phyloP scores from a whole-genome alignment of 1,140 invertebrate genomes.

The Eumeta japonica region DNA sequence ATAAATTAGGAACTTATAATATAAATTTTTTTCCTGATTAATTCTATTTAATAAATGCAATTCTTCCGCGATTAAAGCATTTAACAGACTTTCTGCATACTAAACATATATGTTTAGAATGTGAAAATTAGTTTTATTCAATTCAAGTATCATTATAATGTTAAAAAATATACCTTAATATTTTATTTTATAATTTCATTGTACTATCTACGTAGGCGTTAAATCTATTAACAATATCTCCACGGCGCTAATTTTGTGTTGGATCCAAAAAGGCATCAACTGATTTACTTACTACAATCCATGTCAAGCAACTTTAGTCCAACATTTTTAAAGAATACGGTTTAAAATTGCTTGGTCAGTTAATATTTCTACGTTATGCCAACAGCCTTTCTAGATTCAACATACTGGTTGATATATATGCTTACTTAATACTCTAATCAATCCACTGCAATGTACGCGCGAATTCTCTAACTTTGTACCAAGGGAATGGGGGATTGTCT shows the following conservation, averaged over 20 bases:
- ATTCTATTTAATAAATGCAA: slow-evolving; percentile 22
- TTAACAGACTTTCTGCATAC: slow-evolving; percentile 20
- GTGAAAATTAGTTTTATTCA: slow-evolving; percentile 14
- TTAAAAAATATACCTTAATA: too few relatives aligned
- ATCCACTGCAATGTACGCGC: slow-evolving; percentile 62
- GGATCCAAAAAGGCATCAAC: slow-evolving; percentile 44
- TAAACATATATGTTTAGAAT: slow-evolving; percentile 26
- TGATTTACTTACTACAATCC: too few relatives aligned
- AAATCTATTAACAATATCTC: too few relatives aligned
- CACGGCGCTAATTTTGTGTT: slow-evolving; percentile 51
- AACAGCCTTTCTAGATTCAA: slow-evolving; percentile 42
- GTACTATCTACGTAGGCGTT: too few relatives aligned
- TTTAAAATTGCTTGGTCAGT: too few relatives aligned
- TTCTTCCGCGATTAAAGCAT: slow-evolving; percentile 23
- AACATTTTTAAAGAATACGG: slow-evolving; percentile 18
- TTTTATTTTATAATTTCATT: too few relatives aligned
- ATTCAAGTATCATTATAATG: too few relatives aligned
- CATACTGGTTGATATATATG: slow-evolving; percentile 31
- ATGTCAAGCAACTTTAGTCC: too few relatives aligned
- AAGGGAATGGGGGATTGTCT: slow-evolving; percentile 65
- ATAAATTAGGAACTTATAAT: slow-evolving; percentile 2
- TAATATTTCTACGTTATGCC: too few relatives aligned
- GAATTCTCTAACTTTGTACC: slow-evolving; percentile 69
- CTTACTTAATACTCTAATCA: slow-evolving; percentile 28
- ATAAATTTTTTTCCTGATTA: neutral